Base-by-base conservation (phyloP, 2,797 vertebrate genomes). In the Lophius americanus region DNA sequence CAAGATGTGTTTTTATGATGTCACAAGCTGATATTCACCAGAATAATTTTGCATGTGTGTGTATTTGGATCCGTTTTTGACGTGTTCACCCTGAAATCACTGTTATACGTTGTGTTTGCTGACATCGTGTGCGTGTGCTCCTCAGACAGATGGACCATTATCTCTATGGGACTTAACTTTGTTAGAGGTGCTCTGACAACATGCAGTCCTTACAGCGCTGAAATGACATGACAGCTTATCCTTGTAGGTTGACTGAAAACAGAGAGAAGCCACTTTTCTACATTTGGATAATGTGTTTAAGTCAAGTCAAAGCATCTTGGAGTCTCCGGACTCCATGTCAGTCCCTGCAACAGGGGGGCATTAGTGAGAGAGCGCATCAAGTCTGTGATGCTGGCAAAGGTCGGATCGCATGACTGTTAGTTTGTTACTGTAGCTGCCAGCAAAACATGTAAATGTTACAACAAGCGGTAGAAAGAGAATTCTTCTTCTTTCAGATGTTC, bases 151-250 rank as follows among this genome's bases (percentile, higher is more conserved):
- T 71, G 35, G 44, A 8, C 51, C 53, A 67, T 83, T 84, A 79
- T 83, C 79, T 82, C 61, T 39, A 61, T 7, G 39, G 65, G 66
- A 73, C 58, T 12, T 86, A 73, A 85, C 74, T 75, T 68, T 71
- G 83, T 88, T 85, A 78, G 67, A 50, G 70, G 51, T 23, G 51
- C 65, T 48, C 43, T 60, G 68, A 64, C 67, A 71, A 68, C 75
- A 65, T 43, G 23, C 38, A 73, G 50, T 43, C 56, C 72, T 60
- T 49, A 49, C 48, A 14, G 53, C 33, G 2, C 43, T 64, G 48
- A 46, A 74, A 73, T 74, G 60, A 68, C 66, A 62, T 13, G 41
- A 70, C 64, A 67, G 44, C 57, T 49, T 47, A 61, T 49, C 46
- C 38, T 36, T 68, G 51, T 51, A 69, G 70, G 73, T 55, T 66